phyloP scores from a whole-genome alignment of 2,113 vertebrate species.

The Morone saxatilis region DNA sequence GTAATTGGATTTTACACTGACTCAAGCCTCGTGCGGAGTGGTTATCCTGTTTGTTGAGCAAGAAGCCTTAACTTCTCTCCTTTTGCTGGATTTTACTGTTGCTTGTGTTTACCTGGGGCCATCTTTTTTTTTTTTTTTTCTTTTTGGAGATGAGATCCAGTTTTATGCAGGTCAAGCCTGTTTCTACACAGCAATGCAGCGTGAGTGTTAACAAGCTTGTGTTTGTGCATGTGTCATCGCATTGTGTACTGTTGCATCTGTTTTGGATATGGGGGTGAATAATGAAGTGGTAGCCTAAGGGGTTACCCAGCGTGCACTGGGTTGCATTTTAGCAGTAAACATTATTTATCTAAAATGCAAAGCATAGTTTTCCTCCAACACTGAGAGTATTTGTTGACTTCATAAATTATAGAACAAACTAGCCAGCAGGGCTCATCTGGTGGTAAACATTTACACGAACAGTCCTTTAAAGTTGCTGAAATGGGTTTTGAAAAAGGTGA shows the following conservation, averaged over 20 bases:
- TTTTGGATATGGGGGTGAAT: constrained; percentile 16
- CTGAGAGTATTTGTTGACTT: constrained; percentile 54
- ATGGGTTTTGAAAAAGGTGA: background rate
- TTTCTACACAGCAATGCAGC: constrained; percentile 70
- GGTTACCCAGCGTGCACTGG: constrained; percentile 6
- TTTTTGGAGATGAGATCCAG: constrained; percentile 83
- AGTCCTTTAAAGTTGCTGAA: background rate
- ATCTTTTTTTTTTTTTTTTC: background rate
- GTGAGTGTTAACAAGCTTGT: constrained; percentile 71
- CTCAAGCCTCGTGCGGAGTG: background rate
- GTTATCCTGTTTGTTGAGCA: constrained; percentile 20
- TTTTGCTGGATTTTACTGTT: constrained; percentile 14
- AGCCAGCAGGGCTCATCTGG: constrained; percentile 1
- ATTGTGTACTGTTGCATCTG: constrained; percentile 10
- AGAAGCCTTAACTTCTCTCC: constrained; percentile 22
- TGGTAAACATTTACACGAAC: constrained; percentile 15
- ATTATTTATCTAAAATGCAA: constrained; percentile 33
- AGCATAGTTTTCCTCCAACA: constrained; percentile 25
- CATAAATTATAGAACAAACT: constrained; percentile 60
- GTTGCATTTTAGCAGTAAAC: constrained; percentile 36
- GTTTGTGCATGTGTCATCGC: background rate
- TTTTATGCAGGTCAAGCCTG: constrained; percentile 81
- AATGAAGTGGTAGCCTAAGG: constrained; percentile 12
- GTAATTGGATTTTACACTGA: constrained; percentile 44
- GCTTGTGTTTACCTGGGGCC: constrained; percentile 21